A percentile compares a stretch with the other conserved stretches of the same genome.
Evolutionary conservation across 2,113 vertebrate species (phyloP).

Genomic region (Candoia aspera): DNA sequence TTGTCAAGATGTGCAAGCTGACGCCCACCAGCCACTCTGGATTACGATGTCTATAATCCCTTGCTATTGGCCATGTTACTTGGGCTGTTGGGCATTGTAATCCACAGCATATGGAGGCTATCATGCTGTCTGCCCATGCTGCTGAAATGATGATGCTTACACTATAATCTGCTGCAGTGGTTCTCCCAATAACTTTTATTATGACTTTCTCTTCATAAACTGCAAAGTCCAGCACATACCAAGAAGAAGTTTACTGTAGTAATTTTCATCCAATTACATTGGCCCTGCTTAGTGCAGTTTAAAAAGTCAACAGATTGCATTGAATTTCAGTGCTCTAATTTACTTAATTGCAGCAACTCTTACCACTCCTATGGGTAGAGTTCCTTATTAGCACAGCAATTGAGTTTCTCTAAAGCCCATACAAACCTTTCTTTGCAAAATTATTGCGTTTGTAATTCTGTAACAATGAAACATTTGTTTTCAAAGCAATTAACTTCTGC

Average conservation of each 20-base stretch:
- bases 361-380: conserved; percentile 39
- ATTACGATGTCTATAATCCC: background rate
- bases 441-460: conserved; percentile 22
- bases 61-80: background rate
- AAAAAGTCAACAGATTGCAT: conserved; percentile 25
- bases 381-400: conserved; percentile 42
- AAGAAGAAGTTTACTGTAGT: conserved; percentile 4
- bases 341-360: conserved; percentile 38
- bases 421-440: conserved; percentile 30
- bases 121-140: background rate
- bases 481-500: conserved; percentile 29
- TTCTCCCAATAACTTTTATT: background rate
- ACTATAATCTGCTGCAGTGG: background rate
- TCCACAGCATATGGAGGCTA: background rate
- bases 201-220: background rate
- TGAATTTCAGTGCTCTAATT: conserved; percentile 36
- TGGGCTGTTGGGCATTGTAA: background rate
- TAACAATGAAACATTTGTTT: conserved; percentile 35
- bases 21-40: background rate
- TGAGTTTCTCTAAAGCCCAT: conserved; percentile 26
- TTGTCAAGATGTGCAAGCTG: background rate
- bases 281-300: conserved; percentile 10
- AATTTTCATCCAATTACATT: conserved; percentile 21
- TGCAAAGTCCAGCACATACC: background rate
- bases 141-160: background rate